phyloP scores from a whole-genome alignment of 2,113 vertebrate species.

The Mystacornis crossleyi region DNA sequence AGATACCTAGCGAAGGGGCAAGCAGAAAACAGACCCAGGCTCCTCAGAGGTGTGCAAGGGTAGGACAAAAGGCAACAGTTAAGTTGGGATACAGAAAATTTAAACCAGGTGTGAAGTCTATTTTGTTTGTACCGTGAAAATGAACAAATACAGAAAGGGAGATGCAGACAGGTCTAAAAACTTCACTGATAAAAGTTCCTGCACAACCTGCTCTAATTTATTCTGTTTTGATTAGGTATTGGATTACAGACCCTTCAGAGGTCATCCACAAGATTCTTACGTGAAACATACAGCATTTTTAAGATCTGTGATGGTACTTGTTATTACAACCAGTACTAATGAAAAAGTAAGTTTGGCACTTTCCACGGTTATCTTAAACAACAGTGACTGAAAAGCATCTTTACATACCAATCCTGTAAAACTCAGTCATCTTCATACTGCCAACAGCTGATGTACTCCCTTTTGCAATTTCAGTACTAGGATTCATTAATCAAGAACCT shows the following conservation, averaged over 20 bases:
- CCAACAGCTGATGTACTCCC: not conserved
- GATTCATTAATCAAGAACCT: not conserved
- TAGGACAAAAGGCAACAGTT: not conserved
- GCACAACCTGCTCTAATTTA: not conserved
- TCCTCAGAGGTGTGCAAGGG: not conserved
- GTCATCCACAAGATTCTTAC: not conserved
- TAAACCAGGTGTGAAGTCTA: not conserved
- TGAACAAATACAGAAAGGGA: not conserved
- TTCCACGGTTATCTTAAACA: not conserved
- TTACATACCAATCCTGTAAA: not conserved
- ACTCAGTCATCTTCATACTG: not conserved
- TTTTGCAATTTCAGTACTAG: not conserved
- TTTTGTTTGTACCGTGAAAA: not conserved
- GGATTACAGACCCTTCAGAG: not conserved
- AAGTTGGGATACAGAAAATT: not conserved
- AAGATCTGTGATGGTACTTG: not conserved
- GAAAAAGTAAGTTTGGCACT: not conserved
- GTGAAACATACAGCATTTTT: not conserved
- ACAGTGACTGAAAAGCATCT: not conserved
- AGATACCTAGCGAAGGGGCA: fast-evolving
- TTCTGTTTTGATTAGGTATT: not conserved
- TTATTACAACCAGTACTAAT: not conserved
- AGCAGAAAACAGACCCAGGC: not conserved
- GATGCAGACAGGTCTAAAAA: not conserved
- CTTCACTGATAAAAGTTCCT: not conserved